Evolutionary conservation across 2,113 vertebrate species (phyloP).

Genomic region (Aphyosemion australe): DNA sequence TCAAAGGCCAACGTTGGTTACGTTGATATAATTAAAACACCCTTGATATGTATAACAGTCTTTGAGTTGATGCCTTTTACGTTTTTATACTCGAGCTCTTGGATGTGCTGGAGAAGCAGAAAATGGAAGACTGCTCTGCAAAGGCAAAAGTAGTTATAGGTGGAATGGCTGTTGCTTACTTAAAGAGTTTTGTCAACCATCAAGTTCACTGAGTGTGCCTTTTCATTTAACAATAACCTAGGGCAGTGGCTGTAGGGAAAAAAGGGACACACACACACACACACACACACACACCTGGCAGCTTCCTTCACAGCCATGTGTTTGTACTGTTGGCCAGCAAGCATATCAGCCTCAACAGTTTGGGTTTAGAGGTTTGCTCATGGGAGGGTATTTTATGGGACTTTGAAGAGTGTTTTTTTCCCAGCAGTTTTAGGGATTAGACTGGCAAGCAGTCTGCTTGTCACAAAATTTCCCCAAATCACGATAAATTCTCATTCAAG

Average conservation of each 20-base stretch:
- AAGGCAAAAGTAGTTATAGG: conserved; percentile 16
- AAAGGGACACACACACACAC: not conserved
- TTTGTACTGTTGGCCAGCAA: conserved; percentile 25
- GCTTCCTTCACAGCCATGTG: conserved; percentile 19
- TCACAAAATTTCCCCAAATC: conserved; percentile 37
- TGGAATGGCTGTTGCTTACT: conserved; percentile 35
- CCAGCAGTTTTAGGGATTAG: conserved; percentile 41
- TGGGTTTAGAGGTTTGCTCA: conserved; percentile 48
- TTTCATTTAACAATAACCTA: conserved; percentile 33
- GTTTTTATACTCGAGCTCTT: conserved; percentile 1
- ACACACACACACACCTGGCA: conserved; percentile 37
- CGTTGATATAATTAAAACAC: not conserved
- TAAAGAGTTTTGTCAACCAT: conserved; percentile 12
- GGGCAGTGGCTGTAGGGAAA: conserved; percentile 14
- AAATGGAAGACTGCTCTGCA: not conserved
- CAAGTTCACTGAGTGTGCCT: conserved; percentile 19
- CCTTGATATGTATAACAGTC: not conserved
- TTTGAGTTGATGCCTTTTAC: not conserved
- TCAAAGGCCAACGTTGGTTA: no score
- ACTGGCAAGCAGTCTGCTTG: conserved; percentile 39
- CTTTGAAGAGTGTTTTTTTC: conserved; percentile 39
- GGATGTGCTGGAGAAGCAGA: not conserved
- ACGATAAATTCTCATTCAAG: conserved; percentile 34
- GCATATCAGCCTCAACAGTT: conserved; percentile 41
- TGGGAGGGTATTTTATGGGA: conserved; percentile 43